Evolutionary conservation across 23 tunicate species (phyloP), one percentile per base, ranked within the genome.

Genomic region (Aplidium turbinatum): DNA sequence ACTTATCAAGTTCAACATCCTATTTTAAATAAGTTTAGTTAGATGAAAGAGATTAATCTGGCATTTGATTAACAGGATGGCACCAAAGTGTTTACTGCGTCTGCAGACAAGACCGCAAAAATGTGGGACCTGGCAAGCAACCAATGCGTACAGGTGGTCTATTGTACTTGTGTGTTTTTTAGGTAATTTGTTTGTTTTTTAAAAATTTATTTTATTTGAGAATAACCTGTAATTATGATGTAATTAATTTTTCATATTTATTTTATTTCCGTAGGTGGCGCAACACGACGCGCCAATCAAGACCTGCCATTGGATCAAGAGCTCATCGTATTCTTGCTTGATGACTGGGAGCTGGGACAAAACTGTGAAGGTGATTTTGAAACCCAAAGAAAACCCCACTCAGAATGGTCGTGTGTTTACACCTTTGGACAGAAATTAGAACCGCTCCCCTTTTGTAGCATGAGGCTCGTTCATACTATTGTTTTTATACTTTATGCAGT

Each of bases 321-420:
- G 85, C 28, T 63, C 85, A 0, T 86, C 64, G 60, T 93, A 93
- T 54, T 68, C 92, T 3, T 93, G 98, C 39, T 39, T 90, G 1
- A 90, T 90, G 97, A 90, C 97, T 31, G 97, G 97, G 3, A 77
- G 90, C 56, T 90, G 97, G 97, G 97, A 90, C 61, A 90, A 90
- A 68, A 90, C 97, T 1, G 75, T 89, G 5, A 65, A 65, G 31
- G 72, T 65, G 27, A 11, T n/a, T n/a, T n/a, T n/a, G n/a, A n/a
- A n/a, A n/a, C n/a, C n/a, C n/a, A n/a, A n/a, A n/a, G n/a, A n/a
- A n/a, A n/a, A n/a, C n/a, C n/a, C n/a, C n/a, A n/a, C n/a, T n/a
- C n/a, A n/a, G n/a, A n/a, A n/a, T n/a, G n/a, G n/a, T n/a, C n/a
- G n/a, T n/a, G n/a, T n/a, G n/a, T n/a, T n/a, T n/a, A n/a, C n/a